Evolutionary conservation across 2,113 vertebrate species (phyloP).

Genomic region (zebrafish (Danio rerio)): GRCz12tu NC_133183.1:23310501-23311000

Average conservation of each 20-base stretch:
- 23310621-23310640: constrained; percentile 27
- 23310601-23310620: constrained; percentile 20
- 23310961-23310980: constrained; percentile 70
- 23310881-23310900: constrained; percentile 76
- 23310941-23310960: constrained; percentile 67
- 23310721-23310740: neutral
- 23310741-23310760: constrained; percentile 66
- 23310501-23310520: constrained; percentile 28
- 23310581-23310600: constrained; percentile 34
- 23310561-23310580: neutral
- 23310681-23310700: constrained; percentile 46
- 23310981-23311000: constrained; percentile 80
- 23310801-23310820: constrained; percentile 79
- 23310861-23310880: constrained; percentile 80
- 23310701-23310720: constrained; percentile 40
- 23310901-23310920: constrained; percentile 81
- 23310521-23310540: constrained; percentile 25
- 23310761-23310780: constrained; percentile 76
- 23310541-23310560: constrained; percentile 27
- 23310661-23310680: constrained; percentile 8
- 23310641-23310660: constrained; percentile 33
- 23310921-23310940: constrained; percentile 76
- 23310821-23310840: constrained; percentile 81
- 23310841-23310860: constrained; percentile 77
- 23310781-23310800: constrained; percentile 76